phyloP scores from a whole-genome alignment of 2,888 invertebrate genomes.

The Melanotus villosus region DNA sequence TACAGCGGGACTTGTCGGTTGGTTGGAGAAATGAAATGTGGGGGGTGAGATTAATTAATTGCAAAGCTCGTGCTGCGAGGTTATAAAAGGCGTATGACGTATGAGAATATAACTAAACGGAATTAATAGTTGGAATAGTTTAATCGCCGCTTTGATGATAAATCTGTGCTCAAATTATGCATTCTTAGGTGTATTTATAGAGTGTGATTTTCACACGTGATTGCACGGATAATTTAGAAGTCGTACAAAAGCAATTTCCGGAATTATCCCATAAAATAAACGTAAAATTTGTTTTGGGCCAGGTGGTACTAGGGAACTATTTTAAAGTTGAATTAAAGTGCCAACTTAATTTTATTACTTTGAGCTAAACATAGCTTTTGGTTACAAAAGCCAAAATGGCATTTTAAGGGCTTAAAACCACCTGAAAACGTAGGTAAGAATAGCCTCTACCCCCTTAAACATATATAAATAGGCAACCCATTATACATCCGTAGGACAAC shows the following conservation, averaged over 20 bases:
- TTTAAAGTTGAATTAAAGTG: too few relatives aligned
- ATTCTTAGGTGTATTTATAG: neutral
- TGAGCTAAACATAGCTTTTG: too few relatives aligned
- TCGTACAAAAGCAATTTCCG: slow-evolving; percentile 3
- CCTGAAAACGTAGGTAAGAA: too few relatives aligned
- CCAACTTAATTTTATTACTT: too few relatives aligned
- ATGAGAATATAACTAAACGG: neutral
- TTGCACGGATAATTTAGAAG: neutral
- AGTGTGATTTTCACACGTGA: neutral
- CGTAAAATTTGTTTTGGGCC: neutral
- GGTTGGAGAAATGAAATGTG: slow-evolving; percentile 2
- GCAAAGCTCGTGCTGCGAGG: neutral
- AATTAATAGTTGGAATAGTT: neutral
- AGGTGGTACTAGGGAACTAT: too few relatives aligned
- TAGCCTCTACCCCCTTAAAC: too few relatives aligned
- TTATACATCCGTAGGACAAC: too few relatives aligned
- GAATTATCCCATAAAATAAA: neutral
- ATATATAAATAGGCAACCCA: too few relatives aligned
- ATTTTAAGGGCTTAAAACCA: too few relatives aligned
- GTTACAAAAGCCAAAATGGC: too few relatives aligned
- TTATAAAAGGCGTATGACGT: neutral
- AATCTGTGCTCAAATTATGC: too few relatives aligned
- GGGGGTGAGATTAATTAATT: slow-evolving; percentile 6
- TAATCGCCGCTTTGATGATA: too few relatives aligned
- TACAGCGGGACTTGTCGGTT: neutral